Evolutionary conservation across 2,888 invertebrate species (phyloP).

Genomic region (Micoletzkya japonica): DNA sequence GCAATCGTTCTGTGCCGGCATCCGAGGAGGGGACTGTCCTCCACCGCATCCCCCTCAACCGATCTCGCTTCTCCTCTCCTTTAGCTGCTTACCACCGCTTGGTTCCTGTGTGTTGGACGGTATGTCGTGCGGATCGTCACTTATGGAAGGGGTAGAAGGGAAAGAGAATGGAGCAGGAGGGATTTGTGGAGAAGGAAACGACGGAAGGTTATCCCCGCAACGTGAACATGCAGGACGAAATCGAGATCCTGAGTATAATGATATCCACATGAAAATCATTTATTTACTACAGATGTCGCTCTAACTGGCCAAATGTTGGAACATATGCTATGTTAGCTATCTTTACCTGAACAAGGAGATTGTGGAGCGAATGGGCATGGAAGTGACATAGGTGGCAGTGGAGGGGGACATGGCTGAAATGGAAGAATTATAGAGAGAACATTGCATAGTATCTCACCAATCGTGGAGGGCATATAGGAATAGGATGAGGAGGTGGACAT

Average conservation of each 20-base stretch:
- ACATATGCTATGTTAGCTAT: neutral
- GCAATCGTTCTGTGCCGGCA: slow-evolving; percentile 53
- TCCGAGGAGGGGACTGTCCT: neutral
- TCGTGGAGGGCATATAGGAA: slow-evolving; percentile 32
- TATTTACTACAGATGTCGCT: no score
- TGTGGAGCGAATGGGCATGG: slow-evolving; percentile 35
- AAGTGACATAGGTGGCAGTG: slow-evolving; percentile 37
- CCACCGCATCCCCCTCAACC: neutral
- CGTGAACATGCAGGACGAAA: slow-evolving; percentile 2
- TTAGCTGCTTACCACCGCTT: no score
- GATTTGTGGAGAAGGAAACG: neutral
- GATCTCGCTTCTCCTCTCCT: no score
- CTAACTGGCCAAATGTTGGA: no score
- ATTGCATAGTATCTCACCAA: slow-evolving; percentile 21
- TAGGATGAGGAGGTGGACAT: slow-evolving; percentile 38
- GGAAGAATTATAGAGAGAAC: neutral
- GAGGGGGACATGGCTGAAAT: slow-evolving; percentile 34
- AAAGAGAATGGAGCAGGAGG: neutral
- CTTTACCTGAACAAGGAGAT: slow-evolving; percentile 39
- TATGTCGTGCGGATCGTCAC: no score
- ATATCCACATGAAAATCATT: no score
- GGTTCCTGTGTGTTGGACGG: no score
- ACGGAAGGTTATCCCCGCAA: neutral
- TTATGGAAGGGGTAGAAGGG: slow-evolving; percentile 10
- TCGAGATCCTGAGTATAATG: neutral